Base-by-base conservation (phyloP, 2,888 invertebrate genomes). In the Eudemis profundana region DNA sequence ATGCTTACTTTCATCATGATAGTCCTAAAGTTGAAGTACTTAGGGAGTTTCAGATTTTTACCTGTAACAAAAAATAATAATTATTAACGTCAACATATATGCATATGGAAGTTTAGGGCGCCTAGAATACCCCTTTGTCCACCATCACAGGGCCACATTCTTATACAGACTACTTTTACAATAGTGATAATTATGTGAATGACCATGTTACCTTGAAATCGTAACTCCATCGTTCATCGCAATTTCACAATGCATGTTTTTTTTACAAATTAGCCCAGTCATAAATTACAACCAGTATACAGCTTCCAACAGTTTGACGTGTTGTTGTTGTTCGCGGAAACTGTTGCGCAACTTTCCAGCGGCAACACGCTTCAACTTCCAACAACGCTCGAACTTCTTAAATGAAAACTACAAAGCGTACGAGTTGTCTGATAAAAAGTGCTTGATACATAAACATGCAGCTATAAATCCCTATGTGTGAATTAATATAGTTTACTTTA, bases 41-140 rank as follows among this genome's bases (percentile, higher is more conserved):
- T n/a, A n/a, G 33, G 1, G 33, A 33, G 7, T 8, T 8, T n/a
- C n/a, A n/a, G n/a, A n/a, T 8, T 23, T 38, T 53, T 53, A 53
- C 53, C 53, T 53, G 38, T 15, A 53, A 53, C 53, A 53, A 53
- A 53, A 53, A 38, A 23, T 4, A 38, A 14, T 2, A 23, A 4
- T 23, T 10, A 38, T 4, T 4, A 19, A 33, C n/a, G n/a, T n/a
- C n/a, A n/a, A n/a, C n/a, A n/a, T n/a, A n/a, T n/a, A n/a, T n/a
- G n/a, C n/a, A n/a, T n/a, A n/a, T n/a, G n/a, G n/a, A n/a, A n/a
- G n/a, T n/a, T n/a, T n/a, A n/a, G n/a, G n/a, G n/a, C n/a, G n/a
- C n/a, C n/a, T n/a, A n/a, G n/a, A n/a, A n/a, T n/a, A n/a, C n/a
- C n/a, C n/a, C n/a, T n/a, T n/a, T n/a, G n/a, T n/a, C n/a, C n/a